Evolutionary conservation across 2,113 vertebrate genomes (phyloP).

Genomic region (Platysternon megacephalum): DNA sequence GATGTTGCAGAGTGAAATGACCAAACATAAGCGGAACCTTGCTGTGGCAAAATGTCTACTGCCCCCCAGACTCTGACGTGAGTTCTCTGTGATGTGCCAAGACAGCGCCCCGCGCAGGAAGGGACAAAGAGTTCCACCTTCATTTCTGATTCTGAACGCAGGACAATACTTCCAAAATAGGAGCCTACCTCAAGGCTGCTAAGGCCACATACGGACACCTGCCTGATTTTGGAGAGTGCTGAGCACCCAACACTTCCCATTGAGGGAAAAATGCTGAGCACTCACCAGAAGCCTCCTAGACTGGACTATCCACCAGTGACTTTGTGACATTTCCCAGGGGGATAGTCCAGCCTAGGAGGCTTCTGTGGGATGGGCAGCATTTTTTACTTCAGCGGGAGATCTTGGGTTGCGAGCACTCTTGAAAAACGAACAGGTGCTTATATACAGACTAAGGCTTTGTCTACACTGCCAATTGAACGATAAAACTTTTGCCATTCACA

Average conservation of each 20-base stretch:
- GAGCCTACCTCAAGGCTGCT: neutral
- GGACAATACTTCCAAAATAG: neutral
- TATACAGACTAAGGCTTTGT: neutral
- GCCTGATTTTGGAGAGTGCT: neutral
- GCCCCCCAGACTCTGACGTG: neutral
- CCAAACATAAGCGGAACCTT: neutral
- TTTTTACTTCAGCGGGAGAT: neutral
- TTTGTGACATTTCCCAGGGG: neutral
- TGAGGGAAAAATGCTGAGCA: neutral
- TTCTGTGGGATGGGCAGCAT: neutral
- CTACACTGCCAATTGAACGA: too few species aligned
- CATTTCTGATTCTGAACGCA: neutral
- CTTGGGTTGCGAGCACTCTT: neutral
- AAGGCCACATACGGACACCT: neutral
- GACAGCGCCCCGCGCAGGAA: neutral
- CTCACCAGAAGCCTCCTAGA: neutral
- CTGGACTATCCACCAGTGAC: neutral
- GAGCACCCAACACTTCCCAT: neutral
- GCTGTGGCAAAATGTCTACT: neutral
- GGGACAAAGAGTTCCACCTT: neutral
- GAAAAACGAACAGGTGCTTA: fast-evolving
- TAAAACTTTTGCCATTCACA: too few species aligned
- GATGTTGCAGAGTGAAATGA: neutral
- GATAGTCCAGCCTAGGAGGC: neutral
- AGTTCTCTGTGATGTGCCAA: neutral